Evolutionary conservation across 1,140 invertebrate genomes (phyloP), one percentile per base, ranked within the genome.

Genomic region (Acromyrmex echinatior): DNA sequence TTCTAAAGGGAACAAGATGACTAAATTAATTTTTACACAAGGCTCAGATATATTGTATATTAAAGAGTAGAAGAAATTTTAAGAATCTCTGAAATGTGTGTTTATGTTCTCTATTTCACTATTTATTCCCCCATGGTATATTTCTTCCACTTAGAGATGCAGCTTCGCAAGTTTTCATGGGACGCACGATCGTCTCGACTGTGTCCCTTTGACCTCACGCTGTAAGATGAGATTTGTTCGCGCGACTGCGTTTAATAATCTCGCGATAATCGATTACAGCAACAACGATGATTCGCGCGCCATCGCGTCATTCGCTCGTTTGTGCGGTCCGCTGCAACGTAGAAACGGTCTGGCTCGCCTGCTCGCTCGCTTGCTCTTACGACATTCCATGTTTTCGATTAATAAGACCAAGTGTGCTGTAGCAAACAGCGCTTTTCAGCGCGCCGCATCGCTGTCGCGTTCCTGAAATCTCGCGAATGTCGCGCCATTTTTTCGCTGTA

Each of bases 311-410:
- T 6, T 56, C 77, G 62, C 16, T 18, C 65, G 16, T 28, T 51
- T 63, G 76, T 14, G 60, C 66, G 31, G 16, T 12, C 51, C n/a
- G 28, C 53, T 21, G 58, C 31, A 53, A 16, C 77, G 21, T 45
- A 49, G 71, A 78, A 70, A 84, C 65, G 31, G 35, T 28, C 66
- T 28, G 31, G 14, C 35, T 28, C 66, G 56, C 86, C 31, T 25
- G 49, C 58, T 71, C 65, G 21, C 62, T 66, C 80, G 25, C n/a
- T 45, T 25, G 73, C 18, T 76, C 76, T 86, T 45, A 60, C 77
- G 70, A 86, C 90, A 90, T 90, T 90, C 89, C 90, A 35, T 49
- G 74, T 79, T 85, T 90, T 91, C 86, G 81, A 91, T 91, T 91
- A 91, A 91, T 82, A 81, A 53, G 86, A 88, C 82, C 90, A 77